Percentiles rank a stretch among this genome's conserved stretches.
Evolutionary conservation across 64 coral and sea anemone genomes (phyloP).

Genomic region (Platygyra sinensis): DNA sequence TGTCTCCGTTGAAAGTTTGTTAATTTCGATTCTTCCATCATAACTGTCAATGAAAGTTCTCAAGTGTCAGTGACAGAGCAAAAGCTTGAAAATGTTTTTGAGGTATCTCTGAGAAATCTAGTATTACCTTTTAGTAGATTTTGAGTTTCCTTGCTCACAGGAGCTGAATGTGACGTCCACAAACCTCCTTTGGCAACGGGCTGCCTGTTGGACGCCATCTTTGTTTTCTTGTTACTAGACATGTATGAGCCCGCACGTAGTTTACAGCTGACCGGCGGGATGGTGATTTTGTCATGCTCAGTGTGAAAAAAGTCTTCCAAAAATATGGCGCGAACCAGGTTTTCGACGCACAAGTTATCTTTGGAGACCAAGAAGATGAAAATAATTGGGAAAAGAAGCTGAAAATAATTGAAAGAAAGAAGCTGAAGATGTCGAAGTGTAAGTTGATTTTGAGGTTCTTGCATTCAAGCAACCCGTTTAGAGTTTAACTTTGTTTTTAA

Average conservation of each 20-base stretch:
- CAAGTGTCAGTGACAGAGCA: not conserved
- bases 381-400: no score
- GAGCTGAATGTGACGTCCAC: conserved; percentile 78
- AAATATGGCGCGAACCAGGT: conserved; percentile 73
- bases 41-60: conserved; percentile 61
- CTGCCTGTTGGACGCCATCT: conserved; percentile 98
- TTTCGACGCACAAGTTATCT: not conserved
- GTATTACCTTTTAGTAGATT: conserved; percentile 91
- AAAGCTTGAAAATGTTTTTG: not conserved
- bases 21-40: conserved; percentile 99
- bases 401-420: not conserved
- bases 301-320: conserved; percentile 49
- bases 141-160: conserved; percentile 93
- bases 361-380: conserved; percentile 18
- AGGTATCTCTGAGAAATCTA: not conserved
- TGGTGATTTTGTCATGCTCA: conserved; percentile 3
- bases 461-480: no score
- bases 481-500: no score
- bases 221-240: conserved; percentile 59
- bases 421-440: conserved; percentile 70
- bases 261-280: not conserved
- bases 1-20: conserved; percentile 98
- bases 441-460: not conserved
- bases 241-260: conserved; percentile 23
- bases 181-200: conserved; percentile 94